Evolutionary conservation across 2,797 vertebrate genomes (phyloP), one percentile per base, ranked within the genome.

Genomic region (Thamnophis elegans): DNA sequence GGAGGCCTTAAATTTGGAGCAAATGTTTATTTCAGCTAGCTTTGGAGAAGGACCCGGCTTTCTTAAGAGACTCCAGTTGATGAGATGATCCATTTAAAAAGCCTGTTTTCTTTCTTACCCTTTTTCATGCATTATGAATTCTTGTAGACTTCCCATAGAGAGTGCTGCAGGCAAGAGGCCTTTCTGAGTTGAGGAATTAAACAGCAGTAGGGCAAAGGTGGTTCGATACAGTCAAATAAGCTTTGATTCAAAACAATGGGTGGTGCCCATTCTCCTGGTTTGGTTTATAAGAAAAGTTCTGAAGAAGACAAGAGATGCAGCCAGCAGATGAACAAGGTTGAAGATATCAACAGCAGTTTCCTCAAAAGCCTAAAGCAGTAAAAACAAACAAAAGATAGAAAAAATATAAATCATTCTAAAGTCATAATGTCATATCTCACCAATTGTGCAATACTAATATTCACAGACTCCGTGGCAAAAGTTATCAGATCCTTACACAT

Each of bases 21-120:
- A 26, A 85, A 94, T 89, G 25, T n/a, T 89, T 90, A 32, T 73
- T 18, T 88, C 54, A 92, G 18, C 36, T 93, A 90, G 47, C 60
- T 94, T 78, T 68, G 93, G 89, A 89, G 78, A 89, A 2, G 22
- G 65, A 11, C 89, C 25, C 9, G 13, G 53, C 5, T 7, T 5
- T 85, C 25, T 87, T 73, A 4, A 47, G 87, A 68, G 91, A 3
- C 73, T 94, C 14, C 91, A 89, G 47, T 65, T 54, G 89, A 32
- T 93, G 60, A 11, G 0, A 0, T 12, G 18, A 28, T 36, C 94
- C 88, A 56, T 89, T 36, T 86, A 88, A 89, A 89, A 85, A 0
- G 0, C 22, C 90, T 88, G 85, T 55, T 86, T 42, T 65, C 51
- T 47, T 32, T 25, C 32, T 91, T 32, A 32, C 3, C 92, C 6